Conservation (phyloP, 2,888 invertebrate species). For the Helobdella robusta region DNA sequence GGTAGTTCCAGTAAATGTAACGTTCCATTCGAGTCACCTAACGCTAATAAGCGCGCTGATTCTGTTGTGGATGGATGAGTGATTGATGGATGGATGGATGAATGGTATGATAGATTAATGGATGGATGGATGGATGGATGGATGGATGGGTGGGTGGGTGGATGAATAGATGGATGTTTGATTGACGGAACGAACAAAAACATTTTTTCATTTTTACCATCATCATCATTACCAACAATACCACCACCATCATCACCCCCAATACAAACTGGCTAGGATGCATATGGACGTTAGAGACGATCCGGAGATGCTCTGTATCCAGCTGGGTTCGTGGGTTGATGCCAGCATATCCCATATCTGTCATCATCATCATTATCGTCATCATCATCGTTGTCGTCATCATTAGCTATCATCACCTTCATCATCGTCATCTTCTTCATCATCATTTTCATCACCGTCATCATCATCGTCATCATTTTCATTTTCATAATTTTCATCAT, state of each 20-base stretch:
- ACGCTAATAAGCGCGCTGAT: constrained; percentile 46
- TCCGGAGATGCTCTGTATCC: constrained; percentile 59
- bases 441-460: neutral
- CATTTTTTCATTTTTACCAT: too few species aligned
- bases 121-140: too few species aligned
- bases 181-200: too few species aligned
- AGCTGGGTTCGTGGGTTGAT: constrained; percentile 61
- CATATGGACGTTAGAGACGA: constrained; percentile 42
- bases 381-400: too few species aligned
- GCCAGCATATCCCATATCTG: constrained; percentile 73
- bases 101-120: too few species aligned
- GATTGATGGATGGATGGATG: too few species aligned
- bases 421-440: neutral
- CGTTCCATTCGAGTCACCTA: constrained; percentile 48
- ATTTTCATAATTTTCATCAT: neutral
- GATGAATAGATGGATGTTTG: too few species aligned
- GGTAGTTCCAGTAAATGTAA: constrained; percentile 49
- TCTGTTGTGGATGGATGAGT: constrained; percentile 46
- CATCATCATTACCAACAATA: too few species aligned
- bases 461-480: neutral
- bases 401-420: constrained; percentile 54
- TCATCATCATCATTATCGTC: too few species aligned
- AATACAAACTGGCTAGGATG: too few species aligned
- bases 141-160: too few species aligned
- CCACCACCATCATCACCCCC: too few species aligned